Evolutionary conservation across 2,797 vertebrate species (phyloP).

Genomic region (Mormyrus proboscirostris): DNA sequence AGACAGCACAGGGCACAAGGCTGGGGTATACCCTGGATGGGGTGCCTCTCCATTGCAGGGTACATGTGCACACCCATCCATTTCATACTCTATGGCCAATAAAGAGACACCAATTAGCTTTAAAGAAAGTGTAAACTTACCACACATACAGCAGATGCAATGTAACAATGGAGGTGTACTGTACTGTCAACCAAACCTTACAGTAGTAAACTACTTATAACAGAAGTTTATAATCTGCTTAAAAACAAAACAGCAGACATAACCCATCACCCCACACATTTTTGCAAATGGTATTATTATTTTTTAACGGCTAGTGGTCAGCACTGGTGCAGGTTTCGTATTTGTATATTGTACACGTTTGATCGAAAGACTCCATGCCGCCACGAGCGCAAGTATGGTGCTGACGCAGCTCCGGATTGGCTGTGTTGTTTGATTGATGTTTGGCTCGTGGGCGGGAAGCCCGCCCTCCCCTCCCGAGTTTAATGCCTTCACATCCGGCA

Average conservation of each 20-base stretch:
- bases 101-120: not conserved
- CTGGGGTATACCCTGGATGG: not conserved
- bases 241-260: not conserved
- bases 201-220: not conserved
- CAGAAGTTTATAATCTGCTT: not conserved
- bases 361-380: not conserved
- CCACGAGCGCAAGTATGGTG: not conserved
- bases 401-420: not conserved
- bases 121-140: not conserved
- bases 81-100: not conserved
- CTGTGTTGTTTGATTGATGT: not conserved
- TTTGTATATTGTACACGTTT: not conserved
- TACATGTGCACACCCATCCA: not conserved
- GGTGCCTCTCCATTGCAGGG: not conserved
- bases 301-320: not conserved
- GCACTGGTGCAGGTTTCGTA: not conserved
- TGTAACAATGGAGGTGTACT: not conserved
- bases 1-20: not conserved
- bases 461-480: constrained; percentile 16
- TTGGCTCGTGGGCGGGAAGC: not conserved
- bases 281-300: not conserved
- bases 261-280: not conserved
- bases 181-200: not conserved
- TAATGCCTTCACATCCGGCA: constrained; percentile 28
- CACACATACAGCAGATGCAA: not conserved